A percentile compares a stretch with the other conserved stretches of the same genome.
phyloP scores from a whole-genome alignment of 1,140 invertebrate species.

The Caenorhabditis inopinata region DNA sequence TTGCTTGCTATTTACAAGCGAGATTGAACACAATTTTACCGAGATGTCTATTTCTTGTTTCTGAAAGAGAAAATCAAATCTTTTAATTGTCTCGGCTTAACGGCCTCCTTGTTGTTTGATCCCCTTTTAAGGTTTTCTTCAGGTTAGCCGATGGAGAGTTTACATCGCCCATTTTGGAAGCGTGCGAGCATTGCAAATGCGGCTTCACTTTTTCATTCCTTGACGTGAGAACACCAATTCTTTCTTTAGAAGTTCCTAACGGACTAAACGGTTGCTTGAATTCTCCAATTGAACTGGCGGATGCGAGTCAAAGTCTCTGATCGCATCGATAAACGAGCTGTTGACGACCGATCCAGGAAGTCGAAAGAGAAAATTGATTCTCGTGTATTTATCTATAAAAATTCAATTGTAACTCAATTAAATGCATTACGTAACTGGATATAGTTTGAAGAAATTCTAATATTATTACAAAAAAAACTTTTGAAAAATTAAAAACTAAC shows the following conservation, averaged over 20 bases:
- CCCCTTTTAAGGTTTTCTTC: neutral
- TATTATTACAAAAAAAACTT: too few species aligned
- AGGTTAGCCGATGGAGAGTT: neutral
- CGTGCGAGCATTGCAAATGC: neutral
- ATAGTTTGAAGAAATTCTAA: too few species aligned
- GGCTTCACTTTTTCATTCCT: neutral
- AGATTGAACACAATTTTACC: too few species aligned
- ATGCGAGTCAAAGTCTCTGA: neutral
- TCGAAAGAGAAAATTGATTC: neutral
- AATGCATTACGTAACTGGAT: too few species aligned
- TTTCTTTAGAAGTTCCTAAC: neutral
- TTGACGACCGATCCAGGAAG: neutral
- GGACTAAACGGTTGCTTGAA: conserved; percentile 1
- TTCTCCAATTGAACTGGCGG: neutral
- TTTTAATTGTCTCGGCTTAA: too few species aligned
- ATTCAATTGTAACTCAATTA: too few species aligned
- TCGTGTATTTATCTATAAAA: neutral
- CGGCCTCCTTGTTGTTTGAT: too few species aligned
- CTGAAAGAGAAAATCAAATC: too few species aligned
- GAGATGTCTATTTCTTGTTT: too few species aligned
- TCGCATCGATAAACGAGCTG: neutral
- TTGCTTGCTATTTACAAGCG: too few species aligned
- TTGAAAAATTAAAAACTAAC: too few species aligned
- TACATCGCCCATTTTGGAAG: neutral
- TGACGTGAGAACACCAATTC: neutral